phyloP scores from a whole-genome alignment of 2,113 vertebrate species.

The Spea multiplicata region DNA sequence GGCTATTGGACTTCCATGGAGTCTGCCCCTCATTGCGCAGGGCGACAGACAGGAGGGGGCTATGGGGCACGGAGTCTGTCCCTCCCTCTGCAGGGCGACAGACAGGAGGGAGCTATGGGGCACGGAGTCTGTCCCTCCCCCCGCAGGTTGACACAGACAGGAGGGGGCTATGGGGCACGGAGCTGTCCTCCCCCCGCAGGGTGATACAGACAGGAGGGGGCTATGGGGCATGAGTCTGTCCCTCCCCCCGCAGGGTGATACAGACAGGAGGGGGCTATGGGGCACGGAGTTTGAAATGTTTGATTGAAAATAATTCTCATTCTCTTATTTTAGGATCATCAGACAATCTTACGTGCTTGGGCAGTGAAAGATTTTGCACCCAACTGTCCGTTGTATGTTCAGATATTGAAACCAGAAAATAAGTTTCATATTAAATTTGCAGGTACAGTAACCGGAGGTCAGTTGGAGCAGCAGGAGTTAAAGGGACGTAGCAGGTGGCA shows the following conservation, averaged over 20 bases:
- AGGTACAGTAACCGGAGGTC: constrained; percentile 58
- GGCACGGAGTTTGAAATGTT: neutral
- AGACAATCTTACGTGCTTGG: constrained; percentile 78
- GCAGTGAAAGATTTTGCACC: constrained; percentile 59
- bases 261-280: constrained; percentile 4
- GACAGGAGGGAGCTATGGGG: neutral
- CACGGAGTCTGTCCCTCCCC: neutral
- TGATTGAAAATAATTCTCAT: neutral
- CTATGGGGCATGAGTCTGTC: neutral
- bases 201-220: constrained; percentile 2
- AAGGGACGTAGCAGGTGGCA: neutral
- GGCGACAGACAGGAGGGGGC: too few species aligned
- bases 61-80: neutral
- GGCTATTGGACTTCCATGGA: neutral
- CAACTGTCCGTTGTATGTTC: constrained; percentile 78
- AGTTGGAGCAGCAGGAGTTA: neutral
- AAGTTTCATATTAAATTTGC: constrained; percentile 81
- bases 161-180: neutral
- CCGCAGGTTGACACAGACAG: neutral
- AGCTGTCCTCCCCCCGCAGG: neutral
- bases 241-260: neutral
- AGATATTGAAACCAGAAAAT: constrained; percentile 61
- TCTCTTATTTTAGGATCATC: constrained; percentile 69
- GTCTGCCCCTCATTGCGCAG: too few species aligned
- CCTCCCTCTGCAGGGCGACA: neutral